Percentiles rank a stretch among this genome's conserved stretches.
These are phyloP conservation scores for Amiota communis DNA, from an alignment of 2,888 invertebrate genomes.

Conservation along the genomic window DNA sequence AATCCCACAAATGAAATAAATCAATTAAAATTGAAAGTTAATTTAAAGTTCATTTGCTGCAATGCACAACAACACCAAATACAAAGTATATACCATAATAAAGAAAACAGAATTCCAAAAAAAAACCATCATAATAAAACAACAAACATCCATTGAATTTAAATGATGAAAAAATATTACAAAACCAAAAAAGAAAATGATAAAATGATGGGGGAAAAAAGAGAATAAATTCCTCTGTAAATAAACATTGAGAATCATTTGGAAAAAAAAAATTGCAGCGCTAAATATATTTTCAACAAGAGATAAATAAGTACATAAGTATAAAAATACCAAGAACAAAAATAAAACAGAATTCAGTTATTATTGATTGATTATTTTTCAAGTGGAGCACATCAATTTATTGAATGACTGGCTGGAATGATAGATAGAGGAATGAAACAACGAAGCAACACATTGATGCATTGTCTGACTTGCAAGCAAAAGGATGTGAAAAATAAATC, in stretches of 20 bases:
- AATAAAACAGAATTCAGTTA: not conserved
- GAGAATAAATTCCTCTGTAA: constrained; percentile 1
- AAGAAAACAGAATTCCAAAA: not conserved
- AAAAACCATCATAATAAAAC: not conserved
- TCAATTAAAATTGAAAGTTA: constrained; percentile 27
- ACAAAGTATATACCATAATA: not conserved
- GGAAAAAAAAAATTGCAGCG: constrained; percentile 15
- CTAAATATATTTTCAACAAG: not conserved
- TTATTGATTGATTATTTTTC: constrained; percentile 9
- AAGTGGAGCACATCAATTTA: not conserved
- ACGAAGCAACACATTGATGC: not conserved
- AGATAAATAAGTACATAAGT: not conserved
- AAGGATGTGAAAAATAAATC: not conserved
- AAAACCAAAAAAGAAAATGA: too few species aligned
- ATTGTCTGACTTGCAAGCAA: constrained; percentile 8
- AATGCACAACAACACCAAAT: constrained; percentile 4
- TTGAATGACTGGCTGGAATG: too few species aligned
- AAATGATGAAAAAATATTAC: not conserved
- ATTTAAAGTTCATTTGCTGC: constrained; percentile 25
- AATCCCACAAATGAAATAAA: constrained; percentile 11
- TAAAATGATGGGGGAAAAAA: constrained; percentile 1
- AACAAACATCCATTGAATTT: not conserved
- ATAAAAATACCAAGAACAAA: not conserved
- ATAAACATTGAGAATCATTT: constrained; percentile 10
- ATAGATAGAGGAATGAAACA: too few species aligned